Evolutionary conservation across 2,888 invertebrate genomes (phyloP), one percentile per base, ranked within the genome.

Genomic region (Metacarcinus magister): DNA sequence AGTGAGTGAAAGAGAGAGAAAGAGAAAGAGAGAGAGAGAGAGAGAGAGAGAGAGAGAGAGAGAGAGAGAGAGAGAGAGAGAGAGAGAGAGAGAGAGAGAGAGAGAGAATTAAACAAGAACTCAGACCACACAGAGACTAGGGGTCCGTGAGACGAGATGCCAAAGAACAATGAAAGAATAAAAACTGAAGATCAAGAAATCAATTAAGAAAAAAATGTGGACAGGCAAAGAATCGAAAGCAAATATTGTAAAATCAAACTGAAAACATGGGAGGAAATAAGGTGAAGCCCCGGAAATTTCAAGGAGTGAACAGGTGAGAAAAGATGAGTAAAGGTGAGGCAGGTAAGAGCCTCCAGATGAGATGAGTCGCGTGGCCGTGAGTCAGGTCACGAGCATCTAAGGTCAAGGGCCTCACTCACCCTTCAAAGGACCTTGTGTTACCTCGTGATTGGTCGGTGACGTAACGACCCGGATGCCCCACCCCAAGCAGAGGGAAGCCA

Each of bases 401-500:
- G 32, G 82, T 82, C 82, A 82, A 32, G 82, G 32, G 82, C 82
- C 82, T 32, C 82, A 28, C 82, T 5, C 82, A 82, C 82, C 82
- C 82, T 82, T 32, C 82, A 82, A 7, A 82, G 28, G 82, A 82
- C 82, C 82, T 82, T 82, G 82, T 28, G 82, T 82, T 28, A n/a
- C 82, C 82, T 82, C 28, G 28, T 28, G 82, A 82, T 82, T 5
- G 4, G 82, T 7, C 28, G 32, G 8, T 32, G 82, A 82, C 82
- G 82, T 82, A 82, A 82, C 19, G 8, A 82, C 10, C 82, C 82
- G 82, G 82, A 82, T 82, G 82, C 82, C 32, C 82, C 82, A 82
- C 82, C 82, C 32, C 5, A 19, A 3, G 10, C 67, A 23, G 67
- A 19, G 67, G 19, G 67, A 10, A 67, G 13, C 23, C 67, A 67